Conservation (phyloP, 2,797 vertebrate genomes). For the Natrix natrix region DNA sequence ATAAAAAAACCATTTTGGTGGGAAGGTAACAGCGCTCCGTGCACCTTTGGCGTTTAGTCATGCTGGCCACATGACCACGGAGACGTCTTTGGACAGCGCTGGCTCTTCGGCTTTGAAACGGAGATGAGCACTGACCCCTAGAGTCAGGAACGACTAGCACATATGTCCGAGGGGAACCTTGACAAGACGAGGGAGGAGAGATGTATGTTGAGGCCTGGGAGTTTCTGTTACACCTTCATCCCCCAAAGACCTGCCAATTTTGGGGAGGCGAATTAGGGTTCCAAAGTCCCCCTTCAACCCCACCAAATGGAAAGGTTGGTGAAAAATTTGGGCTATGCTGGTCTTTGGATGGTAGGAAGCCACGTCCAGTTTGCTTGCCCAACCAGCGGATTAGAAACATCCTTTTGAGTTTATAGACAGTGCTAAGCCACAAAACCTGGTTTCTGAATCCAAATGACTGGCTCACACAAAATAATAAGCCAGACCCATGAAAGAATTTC, state of each 20-base stretch:
- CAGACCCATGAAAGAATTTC: neutral
- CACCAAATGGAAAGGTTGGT: neutral
- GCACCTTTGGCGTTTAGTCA: no score
- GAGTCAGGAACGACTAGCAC: no score
- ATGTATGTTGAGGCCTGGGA: neutral
- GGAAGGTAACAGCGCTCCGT: no score
- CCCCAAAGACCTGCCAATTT: neutral
- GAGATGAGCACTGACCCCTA: no score
- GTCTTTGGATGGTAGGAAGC: neutral
- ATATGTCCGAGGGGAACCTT: neutral
- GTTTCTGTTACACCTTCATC: neutral
- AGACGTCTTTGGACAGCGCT: no score
- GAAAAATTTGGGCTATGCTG: neutral
- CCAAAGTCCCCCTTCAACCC: neutral
- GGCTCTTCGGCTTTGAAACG: no score
- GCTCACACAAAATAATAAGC: neutral
- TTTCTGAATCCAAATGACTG: neutral
- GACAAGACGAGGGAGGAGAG: neutral
- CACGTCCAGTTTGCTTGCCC: neutral
- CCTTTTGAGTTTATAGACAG: neutral
- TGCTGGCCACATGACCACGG: no score
- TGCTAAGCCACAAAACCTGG: neutral
- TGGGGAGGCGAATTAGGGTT: neutral
- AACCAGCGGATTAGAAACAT: neutral
- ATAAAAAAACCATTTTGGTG: no score